These are phyloP conservation scores for Struthidea cinerea DNA, from an alignment of 2,113 vertebrate species.

Conservation along the genomic window DNA sequence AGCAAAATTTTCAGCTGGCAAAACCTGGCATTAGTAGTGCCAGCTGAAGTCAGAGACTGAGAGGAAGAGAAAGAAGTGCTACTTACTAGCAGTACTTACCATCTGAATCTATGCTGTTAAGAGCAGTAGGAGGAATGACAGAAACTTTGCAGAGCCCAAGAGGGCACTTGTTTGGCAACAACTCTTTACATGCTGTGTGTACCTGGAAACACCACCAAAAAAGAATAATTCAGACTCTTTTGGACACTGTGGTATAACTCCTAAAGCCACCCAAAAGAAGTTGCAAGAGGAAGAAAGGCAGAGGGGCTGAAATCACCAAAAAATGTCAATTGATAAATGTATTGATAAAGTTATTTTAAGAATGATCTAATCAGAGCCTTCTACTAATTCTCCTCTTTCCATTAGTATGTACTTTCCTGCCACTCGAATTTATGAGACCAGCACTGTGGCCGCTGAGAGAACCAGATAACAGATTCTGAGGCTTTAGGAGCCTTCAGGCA, in stretches of 20 bases:
- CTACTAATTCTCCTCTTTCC: background rate
- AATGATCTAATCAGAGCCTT: background rate
- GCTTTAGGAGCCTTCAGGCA: background rate
- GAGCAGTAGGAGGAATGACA: conserved; percentile 93
- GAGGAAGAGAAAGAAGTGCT: background rate
- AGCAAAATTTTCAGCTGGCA: background rate
- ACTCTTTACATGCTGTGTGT: conserved; percentile 89
- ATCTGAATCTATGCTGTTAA: conserved; percentile 98
- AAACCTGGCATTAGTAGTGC: background rate
- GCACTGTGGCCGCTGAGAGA: background rate
- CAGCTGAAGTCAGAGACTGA: background rate
- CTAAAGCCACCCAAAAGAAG: background rate
- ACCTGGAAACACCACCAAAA: conserved; percentile 73
- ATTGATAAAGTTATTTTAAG: background rate
- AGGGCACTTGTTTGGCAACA: conserved; percentile 88
- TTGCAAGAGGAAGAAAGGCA: background rate
- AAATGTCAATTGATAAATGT: background rate
- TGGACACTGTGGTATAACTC: background rate
- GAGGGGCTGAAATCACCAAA: background rate
- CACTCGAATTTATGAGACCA: background rate
- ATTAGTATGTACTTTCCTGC: background rate
- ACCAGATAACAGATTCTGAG: background rate
- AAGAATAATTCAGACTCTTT: background rate
- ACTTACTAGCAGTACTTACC: conserved; percentile 72
- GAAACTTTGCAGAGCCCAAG: conserved; percentile 96